phyloP scores from a whole-genome alignment of 1,140 invertebrate genomes.

The Zeugodacus cucurbitae region DNA sequence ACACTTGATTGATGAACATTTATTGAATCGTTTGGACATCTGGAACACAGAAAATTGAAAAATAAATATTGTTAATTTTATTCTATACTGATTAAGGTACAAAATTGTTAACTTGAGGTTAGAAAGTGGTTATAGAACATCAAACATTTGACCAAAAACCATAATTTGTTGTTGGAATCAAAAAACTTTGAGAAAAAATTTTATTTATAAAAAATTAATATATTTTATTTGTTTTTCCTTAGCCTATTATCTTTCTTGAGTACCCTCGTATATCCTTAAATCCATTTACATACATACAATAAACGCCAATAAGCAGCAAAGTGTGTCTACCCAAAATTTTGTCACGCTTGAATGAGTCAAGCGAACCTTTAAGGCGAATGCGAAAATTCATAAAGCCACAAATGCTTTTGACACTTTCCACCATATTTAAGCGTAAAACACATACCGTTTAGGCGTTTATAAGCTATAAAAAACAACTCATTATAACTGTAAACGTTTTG shows the following conservation, averaged over 20 bases:
- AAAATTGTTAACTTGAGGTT: no score
- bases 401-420: not conserved
- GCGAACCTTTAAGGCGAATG: not conserved
- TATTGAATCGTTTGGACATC: no score
- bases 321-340: not conserved
- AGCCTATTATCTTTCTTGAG: not conserved
- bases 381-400: not conserved
- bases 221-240: no score
- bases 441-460: not conserved
- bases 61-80: no score
- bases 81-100: no score
- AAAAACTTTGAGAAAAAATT: no score
- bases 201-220: fast-evolving
- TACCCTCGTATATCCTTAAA: not conserved
- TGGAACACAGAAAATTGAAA: no score
- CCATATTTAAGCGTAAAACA: not conserved
- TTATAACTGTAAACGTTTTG: not conserved
- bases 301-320: not conserved
- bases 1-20: no score
- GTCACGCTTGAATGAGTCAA: not conserved
- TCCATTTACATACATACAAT: not conserved
- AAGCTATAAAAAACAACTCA: not conserved
- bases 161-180: no score
- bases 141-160: no score
- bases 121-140: no score